phyloP scores from a whole-genome alignment of 2,113 vertebrate genomes.

The Desmodus rotundus region DNA sequence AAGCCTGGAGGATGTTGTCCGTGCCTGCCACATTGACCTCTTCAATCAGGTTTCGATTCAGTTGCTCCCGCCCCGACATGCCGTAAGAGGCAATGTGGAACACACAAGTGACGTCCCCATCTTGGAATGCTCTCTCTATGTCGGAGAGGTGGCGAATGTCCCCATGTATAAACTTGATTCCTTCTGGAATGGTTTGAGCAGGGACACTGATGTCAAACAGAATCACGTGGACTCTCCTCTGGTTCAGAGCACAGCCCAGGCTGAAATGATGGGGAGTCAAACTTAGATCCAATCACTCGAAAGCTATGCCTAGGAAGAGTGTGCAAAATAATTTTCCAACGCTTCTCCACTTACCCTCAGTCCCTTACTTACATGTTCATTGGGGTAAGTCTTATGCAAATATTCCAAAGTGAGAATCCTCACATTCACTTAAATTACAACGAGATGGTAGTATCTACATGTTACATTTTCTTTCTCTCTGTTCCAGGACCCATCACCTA shows the following conservation, averaged over 20 bases:
- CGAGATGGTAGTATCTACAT: not conserved
- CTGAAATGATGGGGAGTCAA: conserved; percentile 73
- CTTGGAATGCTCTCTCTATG: conserved; percentile 82
- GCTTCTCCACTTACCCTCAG: not conserved
- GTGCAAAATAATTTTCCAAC: not conserved
- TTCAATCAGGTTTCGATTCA: conserved; percentile 87
- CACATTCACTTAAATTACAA: not conserved
- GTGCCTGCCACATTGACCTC: conserved; percentile 92
- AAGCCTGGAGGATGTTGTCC: conserved; percentile 87
- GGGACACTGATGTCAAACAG: conserved; percentile 88
- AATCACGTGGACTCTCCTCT: conserved; percentile 83
- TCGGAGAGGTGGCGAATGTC: conserved; percentile 84
- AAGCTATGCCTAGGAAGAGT: not conserved
- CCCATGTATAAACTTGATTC: conserved; percentile 85
- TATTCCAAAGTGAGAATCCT: not conserved
- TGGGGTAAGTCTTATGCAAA: not conserved
- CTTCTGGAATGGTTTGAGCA: conserved; percentile 78
- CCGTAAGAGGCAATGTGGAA: conserved; percentile 95
- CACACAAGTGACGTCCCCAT: conserved; percentile 84
- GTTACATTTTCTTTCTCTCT: not conserved
- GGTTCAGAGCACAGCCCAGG: conserved; percentile 85
- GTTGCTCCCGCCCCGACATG: conserved; percentile 96
- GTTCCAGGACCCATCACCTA: not conserved
- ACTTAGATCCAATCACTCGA: not conserved
- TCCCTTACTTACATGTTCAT: not conserved